Evolutionary conservation across 2,113 vertebrate species (phyloP).

Genomic region (Pan paniscus): DNA sequence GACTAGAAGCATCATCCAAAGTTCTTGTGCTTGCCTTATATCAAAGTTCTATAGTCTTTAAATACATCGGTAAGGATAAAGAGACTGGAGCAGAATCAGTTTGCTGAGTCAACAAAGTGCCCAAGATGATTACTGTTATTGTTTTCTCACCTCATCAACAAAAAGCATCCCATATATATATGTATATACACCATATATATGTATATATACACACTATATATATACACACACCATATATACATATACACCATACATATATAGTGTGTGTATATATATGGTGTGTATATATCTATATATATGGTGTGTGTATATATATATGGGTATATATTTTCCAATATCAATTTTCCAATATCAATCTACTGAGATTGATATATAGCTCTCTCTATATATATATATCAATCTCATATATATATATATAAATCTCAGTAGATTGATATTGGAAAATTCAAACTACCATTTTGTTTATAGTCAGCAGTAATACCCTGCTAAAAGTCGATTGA

Average conservation of each 20-base stretch:
- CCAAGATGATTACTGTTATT: background rate
- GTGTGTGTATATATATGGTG: no score
- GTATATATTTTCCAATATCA: no score
- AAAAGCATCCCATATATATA: background rate
- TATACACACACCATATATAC: no score
- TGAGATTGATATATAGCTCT: no score
- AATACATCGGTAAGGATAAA: background rate
- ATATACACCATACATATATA: no score
- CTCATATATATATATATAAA: background rate
- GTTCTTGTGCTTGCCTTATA: background rate
- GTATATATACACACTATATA: no score
- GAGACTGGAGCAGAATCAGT: background rate
- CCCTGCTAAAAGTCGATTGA: slow-evolving; percentile 4
- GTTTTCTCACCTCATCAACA: slow-evolving; percentile 26
- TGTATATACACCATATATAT: no score
- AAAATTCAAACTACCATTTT: slow-evolving; percentile 43
- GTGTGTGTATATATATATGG: no score
- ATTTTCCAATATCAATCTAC: no score
- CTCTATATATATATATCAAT: no score
- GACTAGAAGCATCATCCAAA: background rate
- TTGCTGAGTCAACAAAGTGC: background rate
- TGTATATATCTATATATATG: no score
- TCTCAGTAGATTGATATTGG: background rate
- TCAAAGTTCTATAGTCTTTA: background rate
- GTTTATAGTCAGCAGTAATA: background rate